Base-by-base conservation (phyloP, 2,113 vertebrate genomes). In the Rafetus swinhoei region DNA sequence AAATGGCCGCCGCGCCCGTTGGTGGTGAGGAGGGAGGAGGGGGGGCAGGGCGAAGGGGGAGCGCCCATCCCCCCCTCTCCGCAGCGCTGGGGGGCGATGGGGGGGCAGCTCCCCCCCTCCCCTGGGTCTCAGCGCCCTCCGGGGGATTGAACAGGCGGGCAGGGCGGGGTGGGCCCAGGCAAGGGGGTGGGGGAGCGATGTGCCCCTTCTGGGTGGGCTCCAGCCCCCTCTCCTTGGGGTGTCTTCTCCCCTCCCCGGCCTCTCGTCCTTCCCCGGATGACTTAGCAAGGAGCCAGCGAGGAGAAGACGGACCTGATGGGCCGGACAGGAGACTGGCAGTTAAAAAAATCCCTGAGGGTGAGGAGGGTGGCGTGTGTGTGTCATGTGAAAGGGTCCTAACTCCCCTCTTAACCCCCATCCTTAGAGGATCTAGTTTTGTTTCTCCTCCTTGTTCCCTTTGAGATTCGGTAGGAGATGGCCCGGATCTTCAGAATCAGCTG, bases 1-100 rank as follows among this genome's bases (percentile, higher is more conserved):
- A 98, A 98, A 98, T 98, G 97, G 97, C 97, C 96, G 97, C 97
- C 97, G 97, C 97, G 97, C 91, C 97, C 97, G 97, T 97, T 96
- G 97, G 97, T 97, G 97, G 95, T 96, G 97, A 96, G 97, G 94
- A 84, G 91, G 84, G 92, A 77, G 87, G 89, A 87, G 94, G 35
- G 86, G 79, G 81, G 91, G 91, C 79, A 65, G 84, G 84, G 82
- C 83, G 90, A 65, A 53, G 76, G 56, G 87, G 72, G 45, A 81
- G 81, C 88, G 87, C 79, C 52, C 85, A 80, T 83, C n/a, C 82
- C 57, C 85, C 79, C 52, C 53, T 72, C 39, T n/a, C 81, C 24
- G 62, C 15, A n/a, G 79, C 60, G 7, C 62, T 59, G 72, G 88
- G 82, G 65, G 52, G 21, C 9, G 53, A 50, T 9, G 79, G 54